Percentiles rank a stretch among this genome's conserved stretches.
These are phyloP conservation scores for Anser brachyrhynchus DNA, from an alignment of 2,113 vertebrate genomes.

Conservation along the genomic window DNA sequence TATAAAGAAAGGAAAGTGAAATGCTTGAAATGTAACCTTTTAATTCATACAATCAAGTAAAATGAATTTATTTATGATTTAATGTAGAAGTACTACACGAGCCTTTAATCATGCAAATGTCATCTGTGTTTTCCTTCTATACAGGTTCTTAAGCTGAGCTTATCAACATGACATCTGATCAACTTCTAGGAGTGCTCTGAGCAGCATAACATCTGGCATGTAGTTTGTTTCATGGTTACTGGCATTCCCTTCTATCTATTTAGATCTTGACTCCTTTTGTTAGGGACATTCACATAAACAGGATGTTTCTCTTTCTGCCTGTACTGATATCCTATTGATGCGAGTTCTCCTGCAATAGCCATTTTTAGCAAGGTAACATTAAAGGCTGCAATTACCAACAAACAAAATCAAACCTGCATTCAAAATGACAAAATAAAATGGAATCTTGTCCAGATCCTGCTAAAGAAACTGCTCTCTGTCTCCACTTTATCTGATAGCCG, in stretches of 20 bases:
- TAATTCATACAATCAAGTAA: slow-evolving; percentile 7
- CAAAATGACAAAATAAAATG: slow-evolving; percentile 60
- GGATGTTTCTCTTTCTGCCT: slow-evolving; percentile 61
- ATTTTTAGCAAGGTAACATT: slow-evolving; percentile 61
- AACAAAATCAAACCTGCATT: slow-evolving; percentile 65
- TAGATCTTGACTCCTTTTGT: slow-evolving; percentile 62
- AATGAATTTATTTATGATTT: slow-evolving; percentile 13
- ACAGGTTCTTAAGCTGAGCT: slow-evolving; percentile 1
- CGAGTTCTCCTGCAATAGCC: background rate
- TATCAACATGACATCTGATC: slow-evolving; percentile 46
- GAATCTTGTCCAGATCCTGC: slow-evolving; percentile 59
- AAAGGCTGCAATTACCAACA: slow-evolving; percentile 31
- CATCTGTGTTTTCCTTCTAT: slow-evolving; percentile 5
- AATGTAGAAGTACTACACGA: background rate
- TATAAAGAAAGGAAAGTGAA: background rate
- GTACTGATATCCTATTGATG: slow-evolving; percentile 21
- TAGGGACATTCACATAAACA: slow-evolving; percentile 59
- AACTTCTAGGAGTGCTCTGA: slow-evolving; percentile 23
- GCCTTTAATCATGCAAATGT: slow-evolving; percentile 57
- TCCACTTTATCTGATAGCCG: slow-evolving; percentile 51
- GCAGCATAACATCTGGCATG: slow-evolving; percentile 42
- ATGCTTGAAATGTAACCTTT: background rate
- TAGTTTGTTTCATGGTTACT: slow-evolving; percentile 35
- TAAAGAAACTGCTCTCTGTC: slow-evolving; percentile 44
- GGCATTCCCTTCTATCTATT: slow-evolving; percentile 57